Base-by-base conservation (phyloP, 1,140 invertebrate genomes). In the Atopsyche davidsoni region DNA sequence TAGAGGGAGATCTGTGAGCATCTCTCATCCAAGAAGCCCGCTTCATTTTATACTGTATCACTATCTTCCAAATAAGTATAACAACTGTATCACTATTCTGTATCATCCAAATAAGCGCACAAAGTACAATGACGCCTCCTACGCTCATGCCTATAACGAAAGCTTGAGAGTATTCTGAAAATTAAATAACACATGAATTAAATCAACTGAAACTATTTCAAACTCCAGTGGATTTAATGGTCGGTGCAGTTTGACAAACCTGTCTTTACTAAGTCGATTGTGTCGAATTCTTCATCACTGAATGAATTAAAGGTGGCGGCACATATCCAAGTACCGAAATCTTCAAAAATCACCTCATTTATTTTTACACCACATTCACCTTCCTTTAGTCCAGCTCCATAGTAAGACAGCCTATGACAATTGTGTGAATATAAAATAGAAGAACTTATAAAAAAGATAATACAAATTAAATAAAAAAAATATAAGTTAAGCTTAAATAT, bases 101-200 rank as follows among this genome's bases (percentile, higher is more conserved):
- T n/a, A n/a, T n/a, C 24, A 49, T 14, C n/a, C 10, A 25, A 40
- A 49, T 17, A n/a, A 46, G 4, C 1, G 35, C 10, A 28, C 18
- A 31, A 13, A 31, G n/a, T 21, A 56, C n/a, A 23, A 56, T 35
- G 2, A 56, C 31, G 2, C 36, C 49, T 4, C 44, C 45, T 4
- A 56, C 38, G 39, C 44, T 48, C 39, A 56, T 51, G 18, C 54
- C 54, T 9, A 56, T 44, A 9, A 44, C 48, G 32, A 56, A 51
- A 11, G 54, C 54, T n/a, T n/a, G 3, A 14, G 43, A 17, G 1
- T 44, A 39, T 39, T 39, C 54, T 56, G 35, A 36, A 51, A 55
- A 38, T 38, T n/a, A 34, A 46, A 22, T n/a, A n/a, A 19, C 10
- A 46, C 32, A 35, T 21, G 22, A 35, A 34, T 34, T 13, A 4